Evolutionary conservation across 2,797 vertebrate species (phyloP).

Genomic region (Rhabdophis nuchalis): DNA sequence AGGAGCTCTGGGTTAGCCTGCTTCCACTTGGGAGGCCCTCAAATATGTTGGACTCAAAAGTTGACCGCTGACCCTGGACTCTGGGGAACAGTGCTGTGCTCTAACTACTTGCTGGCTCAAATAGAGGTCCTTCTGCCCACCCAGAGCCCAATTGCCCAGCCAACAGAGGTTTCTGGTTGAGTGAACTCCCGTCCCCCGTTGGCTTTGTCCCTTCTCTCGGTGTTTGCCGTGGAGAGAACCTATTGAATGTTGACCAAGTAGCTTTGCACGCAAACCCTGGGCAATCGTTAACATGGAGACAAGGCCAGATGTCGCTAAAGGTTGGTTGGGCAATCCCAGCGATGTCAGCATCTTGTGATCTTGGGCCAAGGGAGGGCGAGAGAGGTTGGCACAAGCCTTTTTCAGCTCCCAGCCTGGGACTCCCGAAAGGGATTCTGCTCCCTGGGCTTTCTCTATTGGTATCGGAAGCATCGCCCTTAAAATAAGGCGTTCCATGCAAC

Average conservation of each 20-base stretch:
- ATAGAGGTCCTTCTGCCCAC: neutral
- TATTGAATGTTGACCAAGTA: slow-evolving; percentile 24
- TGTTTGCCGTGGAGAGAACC: slow-evolving; percentile 31
- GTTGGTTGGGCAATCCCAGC: fast-evolving
- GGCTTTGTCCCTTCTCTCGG: neutral
- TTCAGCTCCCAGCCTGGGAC: neutral
- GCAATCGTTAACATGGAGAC: slow-evolving; percentile 61
- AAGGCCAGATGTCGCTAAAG: neutral
- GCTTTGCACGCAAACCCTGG: slow-evolving; percentile 63
- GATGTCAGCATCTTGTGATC: fast-evolving
- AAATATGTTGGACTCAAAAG: neutral
- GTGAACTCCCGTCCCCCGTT: slow-evolving; percentile 64
- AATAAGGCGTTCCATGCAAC: neutral
- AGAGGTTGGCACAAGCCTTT: neutral
- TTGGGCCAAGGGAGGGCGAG: neutral
- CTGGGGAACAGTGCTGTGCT: neutral
- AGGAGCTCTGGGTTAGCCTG: neutral
- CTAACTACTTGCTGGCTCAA: neutral
- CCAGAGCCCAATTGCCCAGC: neutral
- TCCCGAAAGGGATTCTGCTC: neutral
- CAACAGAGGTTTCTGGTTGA: neutral
- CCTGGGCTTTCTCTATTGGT: neutral
- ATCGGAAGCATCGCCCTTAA: neutral
- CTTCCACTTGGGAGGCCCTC: neutral
- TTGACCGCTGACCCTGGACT: slow-evolving; percentile 18